Evolutionary conservation across 2,888 invertebrate genomes (phyloP), one percentile per base, ranked within the genome.

Genomic region (Dryadula phaetusa): DNA sequence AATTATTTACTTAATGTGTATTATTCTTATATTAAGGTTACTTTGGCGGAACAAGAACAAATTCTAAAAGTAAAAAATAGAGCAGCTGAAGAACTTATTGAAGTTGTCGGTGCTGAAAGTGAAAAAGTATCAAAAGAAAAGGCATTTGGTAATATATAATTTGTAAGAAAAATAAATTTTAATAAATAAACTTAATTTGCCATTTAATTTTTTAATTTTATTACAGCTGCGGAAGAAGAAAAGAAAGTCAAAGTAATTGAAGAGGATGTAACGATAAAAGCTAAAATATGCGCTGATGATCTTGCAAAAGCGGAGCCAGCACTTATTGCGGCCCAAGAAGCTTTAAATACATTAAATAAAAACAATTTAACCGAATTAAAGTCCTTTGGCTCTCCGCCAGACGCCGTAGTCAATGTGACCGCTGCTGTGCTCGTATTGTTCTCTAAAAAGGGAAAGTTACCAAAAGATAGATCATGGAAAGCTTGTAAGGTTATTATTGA

Each of bases 401-500:
- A 95, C 47, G 97, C 97, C 63, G 98, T 98, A 0, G 96, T 97
- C 0, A 96, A 95, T 76, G 98, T 98, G 0, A 95, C 95, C 8
- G 96, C 97, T 1, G 98, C 98, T 7, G 98, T 98, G 3, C 93
- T 98, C 74, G 97, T 98, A 2, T 90, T 99, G n/a, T 95, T 98
- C 77, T 93, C 96, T 0, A 94, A 94, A 67, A 96, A 95, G 81
- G 97, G 97, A 3, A 97, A 97, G 87, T 94, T 98, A 63, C 97
- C 98, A 0, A 97, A 97, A 93, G 99, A 99, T 82, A 94, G 96
- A 72, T 97, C 96, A 28, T 99, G 99, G 99, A 98, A 98, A 83
- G 95, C 96, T 18, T 96, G 96, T 75, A 98, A 98, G 91, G 94
- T 93, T 79, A 64, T 52, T 44, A 54, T 53, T 6, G 3, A 44